Evolutionary conservation across 1,140 invertebrate genomes (phyloP).

Genomic region (Pteromalus puparum): DNA sequence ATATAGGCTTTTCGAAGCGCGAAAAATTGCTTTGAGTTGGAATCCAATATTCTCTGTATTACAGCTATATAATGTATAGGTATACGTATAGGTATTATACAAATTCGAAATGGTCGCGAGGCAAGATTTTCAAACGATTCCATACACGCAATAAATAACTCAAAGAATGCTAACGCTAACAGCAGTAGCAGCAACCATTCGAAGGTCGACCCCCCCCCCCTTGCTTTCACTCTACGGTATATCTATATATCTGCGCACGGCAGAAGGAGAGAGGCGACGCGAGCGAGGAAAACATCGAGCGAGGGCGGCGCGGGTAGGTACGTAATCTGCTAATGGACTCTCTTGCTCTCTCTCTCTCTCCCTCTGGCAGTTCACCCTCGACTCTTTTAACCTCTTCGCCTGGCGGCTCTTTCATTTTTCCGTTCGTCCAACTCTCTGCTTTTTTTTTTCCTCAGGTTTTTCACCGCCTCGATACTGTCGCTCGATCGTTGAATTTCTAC

Average conservation of each 20-base stretch:
- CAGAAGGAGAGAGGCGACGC: slow-evolving; percentile 17
- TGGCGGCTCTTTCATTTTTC: slow-evolving; percentile 13
- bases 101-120: too few species aligned
- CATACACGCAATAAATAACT: not conserved
- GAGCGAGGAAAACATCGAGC: slow-evolving; percentile 39
- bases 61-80: too few species aligned
- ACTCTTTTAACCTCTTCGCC: slow-evolving; percentile 39
- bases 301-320: slow-evolving; percentile 63
- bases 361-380: slow-evolving; percentile 45
- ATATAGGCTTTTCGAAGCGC: too few species aligned
- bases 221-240: not conserved
- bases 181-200: not conserved
- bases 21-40: too few species aligned
- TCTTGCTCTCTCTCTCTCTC: slow-evolving; percentile 21
- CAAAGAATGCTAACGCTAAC: not conserved
- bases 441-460: slow-evolving; percentile 7
- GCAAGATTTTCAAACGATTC: not conserved
- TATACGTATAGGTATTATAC: too few species aligned
- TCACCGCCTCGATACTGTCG: not conserved
- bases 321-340: slow-evolving; percentile 74
- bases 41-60: too few species aligned
- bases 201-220: slow-evolving; percentile 22
- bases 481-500: too few species aligned
- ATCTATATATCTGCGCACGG: not conserved
- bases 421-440: not conserved